Evolutionary conservation across 1,140 invertebrate species (phyloP), one percentile per base, ranked within the genome.

Genomic region (Wiebesia pumilae): DNA sequence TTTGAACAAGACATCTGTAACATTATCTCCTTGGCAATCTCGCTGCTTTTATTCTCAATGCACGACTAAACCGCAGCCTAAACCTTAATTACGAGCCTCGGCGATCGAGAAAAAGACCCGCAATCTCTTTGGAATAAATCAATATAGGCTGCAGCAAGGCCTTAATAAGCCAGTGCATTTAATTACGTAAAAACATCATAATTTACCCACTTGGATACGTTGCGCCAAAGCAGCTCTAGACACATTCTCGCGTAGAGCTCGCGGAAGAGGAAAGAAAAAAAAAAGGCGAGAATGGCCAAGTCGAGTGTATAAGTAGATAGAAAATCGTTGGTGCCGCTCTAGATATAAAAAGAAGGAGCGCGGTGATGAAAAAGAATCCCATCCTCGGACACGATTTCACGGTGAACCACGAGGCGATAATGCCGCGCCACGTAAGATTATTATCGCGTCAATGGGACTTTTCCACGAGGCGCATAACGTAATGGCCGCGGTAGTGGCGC

Each of bases 391-490:
- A 80, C 47, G 51, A 71, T 83, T 69, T 83, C 40, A 81, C 43
- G 71, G 73, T 69, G 62, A 82, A 77, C 75, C 71, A 58, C 21
- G 30, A 47, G 58, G 73, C 69, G 69, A 84, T 84, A 87, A 84
- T 87, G 75, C 80, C 30, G 54, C 16, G 38, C 58, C 69, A 27
- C 51, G 27, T 35, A 43, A 88, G 86, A 88, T 88, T 71, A 62
- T 83, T 88, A 88, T 88, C 88, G 81, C 81, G 77, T 85, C 88
- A 81, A 83, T 83, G 86, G 65, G 78, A 82, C 84, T 87, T 87
- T 88, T 81, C 81, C 71, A 84, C 81, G 78, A 81, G 75, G 65
- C 58, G 86, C 67, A 65, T 80, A 87, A 88, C 86, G 84, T 79
- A 84, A 85, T 79, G 69, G 73, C 67, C 73, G 62, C 62, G 27